phyloP scores from a whole-genome alignment of 2,113 vertebrate species.

The Dissostichus mawsoni region DNA sequence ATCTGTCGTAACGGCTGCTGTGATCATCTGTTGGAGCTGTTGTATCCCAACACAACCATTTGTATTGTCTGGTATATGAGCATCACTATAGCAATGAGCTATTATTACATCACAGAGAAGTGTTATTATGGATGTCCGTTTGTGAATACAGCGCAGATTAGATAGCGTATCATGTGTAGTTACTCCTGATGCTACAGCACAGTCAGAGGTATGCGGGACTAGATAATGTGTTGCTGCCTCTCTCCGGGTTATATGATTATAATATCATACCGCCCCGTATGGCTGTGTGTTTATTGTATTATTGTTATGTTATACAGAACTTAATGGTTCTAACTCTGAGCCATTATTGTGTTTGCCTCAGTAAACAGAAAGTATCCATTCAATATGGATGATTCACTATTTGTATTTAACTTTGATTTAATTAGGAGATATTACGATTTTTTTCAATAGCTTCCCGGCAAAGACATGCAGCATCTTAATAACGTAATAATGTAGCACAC shows the following conservation, averaged over 20 bases:
- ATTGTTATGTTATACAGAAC: neutral
- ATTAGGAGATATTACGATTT: too few species aligned
- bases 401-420: too few species aligned
- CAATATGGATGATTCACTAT: too few species aligned
- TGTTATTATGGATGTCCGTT: constrained; percentile 12
- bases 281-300: constrained; percentile 1
- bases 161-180: constrained; percentile 47
- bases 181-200: constrained; percentile 27
- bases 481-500: too few species aligned
- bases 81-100: constrained; percentile 4
- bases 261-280: neutral
- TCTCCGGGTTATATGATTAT: constrained; percentile 17
- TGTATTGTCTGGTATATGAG: neutral
- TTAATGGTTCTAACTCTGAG: neutral
- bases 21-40: constrained; percentile 22
- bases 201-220: constrained; percentile 30
- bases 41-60: constrained; percentile 22
- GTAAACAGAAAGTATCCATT: neutral
- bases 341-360: neutral
- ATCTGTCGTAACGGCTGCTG: constrained; percentile 44
- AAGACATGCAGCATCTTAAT: too few species aligned
- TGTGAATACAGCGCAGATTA: constrained; percentile 32
- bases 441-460: too few species aligned
- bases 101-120: neutral
- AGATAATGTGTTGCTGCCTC: constrained; percentile 30